A percentile compares a stretch with the other conserved stretches of the same genome.
These are phyloP conservation scores for Herpetotheres cachinnans DNA, from an alignment of 2,113 vertebrate genomes.

Conservation along the genomic window DNA sequence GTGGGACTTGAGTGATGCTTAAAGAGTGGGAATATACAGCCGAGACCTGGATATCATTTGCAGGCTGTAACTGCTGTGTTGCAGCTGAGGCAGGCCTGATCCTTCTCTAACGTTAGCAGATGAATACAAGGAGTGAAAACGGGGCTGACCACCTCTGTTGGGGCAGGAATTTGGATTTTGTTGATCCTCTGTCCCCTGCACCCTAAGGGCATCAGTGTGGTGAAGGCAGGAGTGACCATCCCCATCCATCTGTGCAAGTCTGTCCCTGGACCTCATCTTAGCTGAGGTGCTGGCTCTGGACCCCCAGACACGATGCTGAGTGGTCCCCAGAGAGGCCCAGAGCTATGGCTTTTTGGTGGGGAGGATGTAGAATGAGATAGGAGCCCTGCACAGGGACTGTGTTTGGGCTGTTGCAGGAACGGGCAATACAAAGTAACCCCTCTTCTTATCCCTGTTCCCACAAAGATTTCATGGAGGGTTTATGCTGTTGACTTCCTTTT, in stretches of 20 bases:
- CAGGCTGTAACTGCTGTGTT: not conserved
- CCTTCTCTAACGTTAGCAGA: not conserved
- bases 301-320: not conserved
- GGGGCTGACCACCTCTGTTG: not conserved
- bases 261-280: not conserved
- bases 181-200: not conserved
- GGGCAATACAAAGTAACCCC: not conserved
- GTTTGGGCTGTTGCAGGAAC: not conserved
- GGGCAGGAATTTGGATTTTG: not conserved
- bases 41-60: not conserved
- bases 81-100: not conserved
- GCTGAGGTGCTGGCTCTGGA: not conserved
- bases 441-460: not conserved
- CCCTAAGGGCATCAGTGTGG: not conserved
- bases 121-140: not conserved
- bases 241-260: not conserved
- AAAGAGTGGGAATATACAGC: not conserved
- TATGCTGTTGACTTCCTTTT: not conserved
- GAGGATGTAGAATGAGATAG: not conserved
- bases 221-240: not conserved
- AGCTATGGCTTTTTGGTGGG: not conserved
- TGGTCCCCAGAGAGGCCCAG: not conserved
- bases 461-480: not conserved
- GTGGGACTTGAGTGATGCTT: not conserved
- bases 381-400: not conserved